These are phyloP conservation scores for Lampropteryx suffumata DNA, from an alignment of 2,888 invertebrate species.

Conservation along the genomic window DNA sequence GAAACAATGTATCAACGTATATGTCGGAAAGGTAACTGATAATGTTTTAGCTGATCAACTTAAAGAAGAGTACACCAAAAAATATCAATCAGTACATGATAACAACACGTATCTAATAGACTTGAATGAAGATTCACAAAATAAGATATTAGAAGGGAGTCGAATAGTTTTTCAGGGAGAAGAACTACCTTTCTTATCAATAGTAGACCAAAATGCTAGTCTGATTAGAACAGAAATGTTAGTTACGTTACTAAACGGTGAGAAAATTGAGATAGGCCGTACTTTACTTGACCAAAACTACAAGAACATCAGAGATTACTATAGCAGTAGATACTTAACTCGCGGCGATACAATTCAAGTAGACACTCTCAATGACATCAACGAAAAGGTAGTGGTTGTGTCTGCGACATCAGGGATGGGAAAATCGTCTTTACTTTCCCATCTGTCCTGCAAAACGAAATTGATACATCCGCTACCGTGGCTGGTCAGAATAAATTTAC, in stretches of 20 bases:
- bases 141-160: slow-evolving; percentile 33
- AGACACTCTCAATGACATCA: slow-evolving; percentile 40
- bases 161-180: slow-evolving; percentile 42
- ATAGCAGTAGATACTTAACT: slow-evolving; percentile 38
- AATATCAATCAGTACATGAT: slow-evolving; percentile 32
- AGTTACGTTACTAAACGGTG: slow-evolving; percentile 38
- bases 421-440: slow-evolving; percentile 45
- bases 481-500: slow-evolving; percentile 46
- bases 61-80: slow-evolving; percentile 17
- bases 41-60: slow-evolving; percentile 28
- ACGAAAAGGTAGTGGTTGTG: slow-evolving; percentile 40
- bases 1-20: slow-evolving; percentile 33
- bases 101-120: slow-evolving; percentile 33
- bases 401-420: slow-evolving; percentile 44
- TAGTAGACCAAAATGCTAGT: slow-evolving; percentile 36
- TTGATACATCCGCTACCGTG: slow-evolving; percentile 37
- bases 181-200: slow-evolving; percentile 30
- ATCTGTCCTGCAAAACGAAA: slow-evolving; percentile 44
- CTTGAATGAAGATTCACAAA: slow-evolving; percentile 37
- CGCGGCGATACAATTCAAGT: slow-evolving; percentile 32
- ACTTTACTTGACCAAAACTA: slow-evolving; percentile 35
- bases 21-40: slow-evolving; percentile 37
- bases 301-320: slow-evolving; percentile 40
- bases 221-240: slow-evolving; percentile 39
- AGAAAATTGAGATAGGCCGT: slow-evolving; percentile 43